Evolutionary conservation across 2,888 invertebrate species (phyloP).

Genomic region (Phortica magna): DNA sequence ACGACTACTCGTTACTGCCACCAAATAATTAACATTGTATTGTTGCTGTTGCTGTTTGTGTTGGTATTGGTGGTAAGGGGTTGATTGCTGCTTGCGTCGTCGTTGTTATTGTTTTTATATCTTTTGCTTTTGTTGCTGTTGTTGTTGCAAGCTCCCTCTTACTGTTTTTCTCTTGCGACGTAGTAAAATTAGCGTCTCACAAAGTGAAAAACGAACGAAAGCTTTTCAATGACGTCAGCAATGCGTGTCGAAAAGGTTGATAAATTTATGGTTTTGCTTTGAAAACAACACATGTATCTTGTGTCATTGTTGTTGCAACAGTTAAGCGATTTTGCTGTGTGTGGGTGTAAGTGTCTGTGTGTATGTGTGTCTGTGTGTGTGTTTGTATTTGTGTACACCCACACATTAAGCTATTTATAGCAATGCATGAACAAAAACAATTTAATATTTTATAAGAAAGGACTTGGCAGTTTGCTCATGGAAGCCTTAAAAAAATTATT

Average conservation of each 20-base stretch:
- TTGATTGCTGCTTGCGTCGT: slow-evolving; percentile 31
- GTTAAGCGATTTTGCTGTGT: slow-evolving; percentile 39
- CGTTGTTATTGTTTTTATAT: slow-evolving; percentile 52
- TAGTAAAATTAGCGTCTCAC: slow-evolving; percentile 56
- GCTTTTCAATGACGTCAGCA: slow-evolving; percentile 75
- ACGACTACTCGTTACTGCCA: neutral
- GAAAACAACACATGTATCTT: too few species aligned
- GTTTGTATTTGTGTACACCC: slow-evolving; percentile 16
- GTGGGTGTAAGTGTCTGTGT: slow-evolving; percentile 16
- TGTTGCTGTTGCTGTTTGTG: slow-evolving; percentile 36
- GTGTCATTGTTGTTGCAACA: slow-evolving; percentile 5
- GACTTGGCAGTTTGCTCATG: slow-evolving; percentile 30
- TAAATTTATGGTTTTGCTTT: slow-evolving; percentile 5
- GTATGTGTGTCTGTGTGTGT: neutral
- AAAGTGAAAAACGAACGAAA: slow-evolving; percentile 51
- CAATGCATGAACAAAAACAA: slow-evolving; percentile 43
- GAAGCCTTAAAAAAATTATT: slow-evolving; percentile 15
- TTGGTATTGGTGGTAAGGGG: slow-evolving; percentile 37
- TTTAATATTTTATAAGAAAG: slow-evolving; percentile 14
- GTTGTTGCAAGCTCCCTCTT: slow-evolving; percentile 60
- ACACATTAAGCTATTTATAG: slow-evolving; percentile 62
- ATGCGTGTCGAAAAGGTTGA: slow-evolving; percentile 36
- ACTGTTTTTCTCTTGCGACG: slow-evolving; percentile 42
- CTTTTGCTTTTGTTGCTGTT: too few species aligned
- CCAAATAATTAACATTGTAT: neutral